Conservation (phyloP, 2,797 vertebrate genomes). For the Psittacula derbiana region DNA sequence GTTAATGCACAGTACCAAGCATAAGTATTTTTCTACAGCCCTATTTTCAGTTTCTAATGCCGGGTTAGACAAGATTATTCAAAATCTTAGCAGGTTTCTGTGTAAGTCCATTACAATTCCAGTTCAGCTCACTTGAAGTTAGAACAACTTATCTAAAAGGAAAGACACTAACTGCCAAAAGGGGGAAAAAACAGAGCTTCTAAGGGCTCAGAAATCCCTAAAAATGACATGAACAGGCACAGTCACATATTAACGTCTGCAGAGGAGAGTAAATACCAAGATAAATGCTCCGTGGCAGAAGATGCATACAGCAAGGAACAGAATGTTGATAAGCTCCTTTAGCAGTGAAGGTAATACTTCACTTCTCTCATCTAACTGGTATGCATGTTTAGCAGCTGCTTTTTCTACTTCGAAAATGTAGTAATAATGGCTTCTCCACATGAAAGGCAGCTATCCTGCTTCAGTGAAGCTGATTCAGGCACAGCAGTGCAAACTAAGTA, state of each 20-base stretch:
- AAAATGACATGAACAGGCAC: not conserved
- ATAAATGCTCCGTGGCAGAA: not conserved
- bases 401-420: not conserved
- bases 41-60: slow-evolving; percentile 9
- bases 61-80: not conserved
- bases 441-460: not conserved
- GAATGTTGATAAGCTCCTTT: slow-evolving; percentile 1
- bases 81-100: not conserved
- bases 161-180: not conserved
- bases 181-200: not conserved
- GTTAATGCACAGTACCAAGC: slow-evolving; percentile 16
- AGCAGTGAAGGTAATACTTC: not conserved
- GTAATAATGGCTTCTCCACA: not conserved
- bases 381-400: not conserved
- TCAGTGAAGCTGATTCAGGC: not conserved
- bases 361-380: not conserved
- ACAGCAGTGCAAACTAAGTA: not conserved
- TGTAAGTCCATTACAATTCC: not conserved
- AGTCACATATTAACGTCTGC: not conserved
- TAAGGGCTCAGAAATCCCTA: not conserved
- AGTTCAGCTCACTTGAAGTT: not conserved
- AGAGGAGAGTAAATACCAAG: not conserved
- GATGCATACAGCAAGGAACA: not conserved
- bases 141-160: not conserved
- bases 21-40: slow-evolving; percentile 19